Percentiles rank a stretch among this genome's conserved stretches.
Evolutionary conservation across 2,113 vertebrate species (phyloP).

Genomic region (Leiothrix lutea): DNA sequence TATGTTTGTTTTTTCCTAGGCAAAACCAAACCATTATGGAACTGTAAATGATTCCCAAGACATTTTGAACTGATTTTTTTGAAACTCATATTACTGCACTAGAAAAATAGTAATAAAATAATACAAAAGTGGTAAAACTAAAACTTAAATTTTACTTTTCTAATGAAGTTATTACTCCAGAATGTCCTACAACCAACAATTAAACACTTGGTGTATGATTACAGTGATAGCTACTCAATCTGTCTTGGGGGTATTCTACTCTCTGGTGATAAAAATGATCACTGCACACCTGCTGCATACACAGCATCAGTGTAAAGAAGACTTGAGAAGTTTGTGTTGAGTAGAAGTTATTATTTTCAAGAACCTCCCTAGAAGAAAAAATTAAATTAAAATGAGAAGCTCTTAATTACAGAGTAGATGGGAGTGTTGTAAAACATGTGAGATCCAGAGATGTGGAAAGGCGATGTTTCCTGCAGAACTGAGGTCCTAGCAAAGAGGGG

Average conservation of each 20-base stretch:
- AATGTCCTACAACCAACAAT: background rate
- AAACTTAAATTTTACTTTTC: background rate
- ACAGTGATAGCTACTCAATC: background rate
- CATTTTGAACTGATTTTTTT: background rate
- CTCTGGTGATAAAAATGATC: background rate
- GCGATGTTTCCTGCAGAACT: background rate
- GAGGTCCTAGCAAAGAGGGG: background rate
- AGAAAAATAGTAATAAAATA: background rate
- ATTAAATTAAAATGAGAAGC: background rate
- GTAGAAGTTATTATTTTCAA: background rate
- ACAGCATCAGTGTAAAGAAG: background rate
- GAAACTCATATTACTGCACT: background rate
- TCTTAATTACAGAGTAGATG: background rate
- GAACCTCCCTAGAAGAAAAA: background rate
- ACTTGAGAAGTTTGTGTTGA: background rate
- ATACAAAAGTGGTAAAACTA: background rate
- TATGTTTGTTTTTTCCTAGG: slow-evolving; percentile 51
- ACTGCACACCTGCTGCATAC: background rate
- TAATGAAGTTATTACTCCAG: slow-evolving; percentile 4
- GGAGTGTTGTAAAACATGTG: background rate
- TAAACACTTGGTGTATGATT: background rate
- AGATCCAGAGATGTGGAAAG: background rate
- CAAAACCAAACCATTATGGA: slow-evolving; percentile 28
- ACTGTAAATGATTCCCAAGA: slow-evolving; percentile 49
- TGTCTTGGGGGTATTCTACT: background rate